Evolutionary conservation across 2,113 vertebrate species (phyloP).

Genomic region (Solea senegalensis): DNA sequence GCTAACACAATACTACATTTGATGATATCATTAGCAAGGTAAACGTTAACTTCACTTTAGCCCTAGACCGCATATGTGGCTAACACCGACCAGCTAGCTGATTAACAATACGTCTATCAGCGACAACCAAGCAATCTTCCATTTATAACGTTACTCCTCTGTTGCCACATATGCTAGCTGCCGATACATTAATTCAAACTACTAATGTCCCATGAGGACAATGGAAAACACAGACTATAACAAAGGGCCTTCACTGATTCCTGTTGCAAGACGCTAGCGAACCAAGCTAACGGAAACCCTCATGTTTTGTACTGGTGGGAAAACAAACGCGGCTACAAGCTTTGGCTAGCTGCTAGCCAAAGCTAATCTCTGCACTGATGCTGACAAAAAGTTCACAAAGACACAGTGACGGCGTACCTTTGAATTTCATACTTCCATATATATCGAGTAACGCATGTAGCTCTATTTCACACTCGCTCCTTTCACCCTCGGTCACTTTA

Average conservation of each 20-base stretch:
- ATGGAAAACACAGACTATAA: conserved; percentile 51
- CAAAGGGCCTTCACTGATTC: conserved; percentile 62
- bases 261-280: conserved; percentile 63
- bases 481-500: conserved; percentile 62
- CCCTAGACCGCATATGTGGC: conserved; percentile 47
- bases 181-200: conserved; percentile 11
- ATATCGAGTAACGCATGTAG: conserved; percentile 58
- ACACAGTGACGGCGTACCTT: conserved; percentile 75
- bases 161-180: conserved; percentile 10
- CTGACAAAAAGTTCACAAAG: conserved; percentile 78
- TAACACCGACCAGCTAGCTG: conserved; percentile 48
- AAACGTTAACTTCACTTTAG: conserved; percentile 57
- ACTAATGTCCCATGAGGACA: conserved; percentile 10
- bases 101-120: conserved; percentile 34
- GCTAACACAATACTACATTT: conserved; percentile 40
- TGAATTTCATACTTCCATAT: conserved; percentile 76
- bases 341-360: conserved; percentile 59
- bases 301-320: conserved; percentile 53
- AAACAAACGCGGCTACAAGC: conserved; percentile 68
- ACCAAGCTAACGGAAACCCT: conserved; percentile 55
- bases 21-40: conserved; percentile 38
- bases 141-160: neutral
- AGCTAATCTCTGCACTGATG: conserved; percentile 69
- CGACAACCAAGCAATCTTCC: neutral
- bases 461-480: conserved; percentile 66